Evolutionary conservation across 2,797 vertebrate genomes (phyloP).

Genomic region (Pseudomugil tenellus): DNA sequence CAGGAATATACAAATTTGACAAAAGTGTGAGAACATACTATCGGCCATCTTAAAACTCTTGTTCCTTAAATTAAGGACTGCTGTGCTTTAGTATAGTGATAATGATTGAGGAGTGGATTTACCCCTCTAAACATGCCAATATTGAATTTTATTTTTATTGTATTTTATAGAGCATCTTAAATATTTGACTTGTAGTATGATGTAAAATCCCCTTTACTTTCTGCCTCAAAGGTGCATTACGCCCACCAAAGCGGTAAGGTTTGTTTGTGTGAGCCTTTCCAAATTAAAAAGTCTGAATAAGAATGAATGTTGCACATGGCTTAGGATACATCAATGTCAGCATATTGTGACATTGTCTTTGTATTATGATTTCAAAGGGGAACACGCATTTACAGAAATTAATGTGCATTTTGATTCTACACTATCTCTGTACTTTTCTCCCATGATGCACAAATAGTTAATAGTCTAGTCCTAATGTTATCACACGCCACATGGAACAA

Average conservation of each 20-base stretch:
- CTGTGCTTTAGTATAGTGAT: background rate
- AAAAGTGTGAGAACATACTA: too few species aligned
- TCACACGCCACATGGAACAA: constrained; percentile 19
- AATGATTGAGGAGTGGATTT: constrained; percentile 50
- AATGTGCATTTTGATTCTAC: constrained; percentile 18
- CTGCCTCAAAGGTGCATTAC: constrained; percentile 1
- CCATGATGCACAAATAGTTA: constrained; percentile 18
- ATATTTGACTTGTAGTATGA: background rate
- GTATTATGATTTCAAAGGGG: constrained; percentile 18
- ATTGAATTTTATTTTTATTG: background rate
- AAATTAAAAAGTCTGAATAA: too few species aligned
- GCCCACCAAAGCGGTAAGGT: background rate
- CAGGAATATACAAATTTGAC: background rate
- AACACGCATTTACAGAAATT: background rate
- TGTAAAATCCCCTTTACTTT: background rate
- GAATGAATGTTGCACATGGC: constrained; percentile 22
- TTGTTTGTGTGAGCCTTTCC: too few species aligned
- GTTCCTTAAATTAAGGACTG: background rate
- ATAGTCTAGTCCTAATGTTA: constrained; percentile 18
- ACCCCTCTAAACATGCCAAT: constrained; percentile 13
- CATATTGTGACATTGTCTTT: constrained; percentile 24
- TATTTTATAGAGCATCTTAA: background rate
- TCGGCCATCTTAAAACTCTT: background rate
- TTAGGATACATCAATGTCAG: constrained; percentile 49
- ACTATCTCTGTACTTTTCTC: constrained; percentile 15